Evolutionary conservation across 2,797 vertebrate species (phyloP).

Genomic region (Pseudochirops cupreus): DNA sequence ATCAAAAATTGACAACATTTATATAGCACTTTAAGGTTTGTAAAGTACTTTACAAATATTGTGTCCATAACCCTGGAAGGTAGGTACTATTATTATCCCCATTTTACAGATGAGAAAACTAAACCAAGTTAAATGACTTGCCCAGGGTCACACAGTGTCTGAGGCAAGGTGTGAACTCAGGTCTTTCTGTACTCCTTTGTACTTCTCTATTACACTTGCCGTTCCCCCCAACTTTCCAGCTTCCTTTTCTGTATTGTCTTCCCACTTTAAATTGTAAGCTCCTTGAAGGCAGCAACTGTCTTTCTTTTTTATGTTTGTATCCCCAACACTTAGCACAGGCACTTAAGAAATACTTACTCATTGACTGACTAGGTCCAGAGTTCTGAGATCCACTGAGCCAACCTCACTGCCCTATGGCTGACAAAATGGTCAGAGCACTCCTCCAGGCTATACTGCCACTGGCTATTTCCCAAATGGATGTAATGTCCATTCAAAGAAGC

Average conservation of each 20-base stretch:
- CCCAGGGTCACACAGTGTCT: background rate
- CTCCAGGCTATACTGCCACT: background rate
- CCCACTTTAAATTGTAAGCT: background rate
- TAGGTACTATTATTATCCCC: background rate
- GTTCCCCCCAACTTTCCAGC: background rate
- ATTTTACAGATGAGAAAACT: background rate
- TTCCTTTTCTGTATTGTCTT: background rate
- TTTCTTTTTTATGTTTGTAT: background rate
- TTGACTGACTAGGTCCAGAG: background rate
- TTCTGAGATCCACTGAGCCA: background rate
- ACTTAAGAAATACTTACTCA: background rate
- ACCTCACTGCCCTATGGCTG: background rate
- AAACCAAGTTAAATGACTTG: background rate
- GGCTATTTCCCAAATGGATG: background rate
- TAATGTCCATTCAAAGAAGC: background rate
- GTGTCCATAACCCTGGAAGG: background rate
- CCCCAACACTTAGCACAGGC: background rate
- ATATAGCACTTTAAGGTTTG: background rate
- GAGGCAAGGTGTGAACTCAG: background rate
- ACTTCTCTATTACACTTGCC: background rate
- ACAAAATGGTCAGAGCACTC: background rate
- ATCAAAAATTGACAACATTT: background rate
- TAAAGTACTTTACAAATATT: background rate
- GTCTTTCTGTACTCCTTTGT: background rate
- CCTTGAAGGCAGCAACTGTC: background rate